A percentile compares a stretch with the other conserved stretches of the same genome.
These are phyloP conservation scores for Subacronicta megacephala DNA, from an alignment of 2,888 invertebrate species.

Conservation along the genomic window DNA sequence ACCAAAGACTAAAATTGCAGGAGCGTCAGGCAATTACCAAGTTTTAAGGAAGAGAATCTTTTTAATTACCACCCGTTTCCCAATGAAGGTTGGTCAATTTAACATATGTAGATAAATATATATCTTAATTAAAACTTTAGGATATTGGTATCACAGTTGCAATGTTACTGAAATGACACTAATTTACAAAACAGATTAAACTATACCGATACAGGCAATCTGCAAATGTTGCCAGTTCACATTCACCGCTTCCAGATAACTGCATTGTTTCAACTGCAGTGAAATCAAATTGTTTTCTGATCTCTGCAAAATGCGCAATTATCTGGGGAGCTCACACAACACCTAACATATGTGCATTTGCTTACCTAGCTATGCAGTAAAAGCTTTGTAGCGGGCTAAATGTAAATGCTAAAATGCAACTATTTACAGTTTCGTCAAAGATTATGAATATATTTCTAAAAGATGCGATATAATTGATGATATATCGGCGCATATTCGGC, in stretches of 20 bases:
- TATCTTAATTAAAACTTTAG: not conserved
- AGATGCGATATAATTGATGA: conserved; percentile 17
- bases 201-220: conserved; percentile 25
- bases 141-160: not conserved
- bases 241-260: conserved; percentile 37
- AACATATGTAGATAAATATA: not conserved
- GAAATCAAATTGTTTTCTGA: conserved; percentile 68
- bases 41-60: too few species aligned
- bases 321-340: conserved; percentile 50
- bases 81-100: not conserved
- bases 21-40: not conserved
- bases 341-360: conserved; percentile 65
- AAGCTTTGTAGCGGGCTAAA: conserved; percentile 56
- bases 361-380: conserved; percentile 69
- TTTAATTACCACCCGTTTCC: too few species aligned
- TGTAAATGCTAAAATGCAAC: conserved; percentile 61
- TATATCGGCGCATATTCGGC: too few species aligned
- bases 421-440: conserved; percentile 61
- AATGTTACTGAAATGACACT: conserved; percentile 1
- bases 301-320: conserved; percentile 62
- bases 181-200: conserved; percentile 10
- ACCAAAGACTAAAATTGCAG: conserved; percentile 18
- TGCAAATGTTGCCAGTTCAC: conserved; percentile 29
- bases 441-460: conserved; percentile 19
- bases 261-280: conserved; percentile 47